Base-by-base conservation (phyloP, 2,113 vertebrate genomes). In the Henicopernis longicauda region DNA sequence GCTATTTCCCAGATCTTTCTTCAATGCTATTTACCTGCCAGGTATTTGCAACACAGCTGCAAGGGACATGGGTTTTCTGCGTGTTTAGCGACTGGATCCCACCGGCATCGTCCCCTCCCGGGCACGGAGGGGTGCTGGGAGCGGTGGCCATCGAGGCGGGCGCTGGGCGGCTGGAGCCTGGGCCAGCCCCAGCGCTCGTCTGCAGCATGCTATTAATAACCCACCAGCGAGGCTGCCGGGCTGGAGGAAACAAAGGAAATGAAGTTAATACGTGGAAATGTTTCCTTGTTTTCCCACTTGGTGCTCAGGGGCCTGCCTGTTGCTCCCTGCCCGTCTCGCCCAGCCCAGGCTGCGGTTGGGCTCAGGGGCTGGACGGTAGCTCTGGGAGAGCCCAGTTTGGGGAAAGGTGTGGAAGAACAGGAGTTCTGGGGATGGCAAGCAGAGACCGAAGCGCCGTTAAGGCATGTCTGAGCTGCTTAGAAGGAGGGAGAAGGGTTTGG, bases 181-280 rank as follows among this genome's bases (percentile, higher is more conserved):
- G 57, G 42, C 50, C 77, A 31, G 87, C 57, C 49, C 9, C 0
- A 9, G 71, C 3, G 13, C 76, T 72, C 18, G 4, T 34, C 82
- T 52, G 55, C 38, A 8, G 20, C 0, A 10, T 11, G 84, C 95
- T 97, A 85, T 93, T 94, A 90, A 97, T 94, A 95, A 82, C 84
- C 23, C 82, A 6, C 11, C 55, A 9, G 45, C 0, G 16, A 40
- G 76, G 79, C 94, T 82, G 92, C 86, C 3, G 38, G 92, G 82
- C 83, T 15, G n/a, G 59, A 96, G 93, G 88, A 97, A 90, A 80
- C 0, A 5, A 67, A 97, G 96, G 95, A 97, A 97, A 67, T 77
- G 80, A 89, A 95, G 94, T 96, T 96, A 95, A 90, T 97, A 89
- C 11, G 1, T 92, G 97, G 96, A 96, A 97, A 95, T 59, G 90